Percentiles rank a stretch among this genome's conserved stretches.
Evolutionary conservation across 1,140 invertebrate genomes (phyloP).

Genomic region (Drosophila nikananu): DNA sequence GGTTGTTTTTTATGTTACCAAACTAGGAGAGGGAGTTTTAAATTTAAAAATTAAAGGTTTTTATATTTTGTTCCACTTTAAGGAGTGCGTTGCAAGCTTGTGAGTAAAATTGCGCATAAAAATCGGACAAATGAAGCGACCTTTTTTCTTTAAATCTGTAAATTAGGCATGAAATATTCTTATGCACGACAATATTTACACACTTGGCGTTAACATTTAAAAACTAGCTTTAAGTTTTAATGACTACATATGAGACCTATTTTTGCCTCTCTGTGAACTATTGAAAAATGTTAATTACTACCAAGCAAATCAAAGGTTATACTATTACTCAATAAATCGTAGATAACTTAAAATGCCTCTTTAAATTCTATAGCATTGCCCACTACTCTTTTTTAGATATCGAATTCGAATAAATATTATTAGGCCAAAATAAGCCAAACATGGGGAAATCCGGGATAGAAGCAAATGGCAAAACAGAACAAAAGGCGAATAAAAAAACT

Average conservation of each 20-base stretch:
- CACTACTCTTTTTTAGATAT: not conserved
- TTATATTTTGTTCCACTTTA: too few relatives aligned
- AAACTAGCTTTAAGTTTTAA: not conserved
- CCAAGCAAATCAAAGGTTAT: not conserved
- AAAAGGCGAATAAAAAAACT: conserved; percentile 8
- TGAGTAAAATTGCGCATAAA: not conserved
- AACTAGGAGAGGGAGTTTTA: not conserved
- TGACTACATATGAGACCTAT: too few relatives aligned
- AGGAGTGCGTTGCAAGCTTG: not conserved
- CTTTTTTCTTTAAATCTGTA: not conserved
- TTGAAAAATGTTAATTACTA: not conserved
- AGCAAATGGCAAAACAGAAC: conserved; percentile 3
- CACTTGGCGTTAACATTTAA: too few relatives aligned
- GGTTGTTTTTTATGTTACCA: too few relatives aligned
- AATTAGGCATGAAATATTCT: not conserved
- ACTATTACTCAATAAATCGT: not conserved
- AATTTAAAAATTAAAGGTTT: not conserved
- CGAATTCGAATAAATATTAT: not conserved
- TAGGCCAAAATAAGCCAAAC: not conserved
- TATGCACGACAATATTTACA: not conserved
- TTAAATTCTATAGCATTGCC: not conserved
- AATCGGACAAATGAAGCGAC: not conserved
- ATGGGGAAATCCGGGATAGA: not conserved
- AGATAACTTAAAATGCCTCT: too few relatives aligned
- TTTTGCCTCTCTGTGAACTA: not conserved